Evolutionary conservation across 2,113 vertebrate genomes (phyloP).

Genomic region (Hyperopisus bebe): DNA sequence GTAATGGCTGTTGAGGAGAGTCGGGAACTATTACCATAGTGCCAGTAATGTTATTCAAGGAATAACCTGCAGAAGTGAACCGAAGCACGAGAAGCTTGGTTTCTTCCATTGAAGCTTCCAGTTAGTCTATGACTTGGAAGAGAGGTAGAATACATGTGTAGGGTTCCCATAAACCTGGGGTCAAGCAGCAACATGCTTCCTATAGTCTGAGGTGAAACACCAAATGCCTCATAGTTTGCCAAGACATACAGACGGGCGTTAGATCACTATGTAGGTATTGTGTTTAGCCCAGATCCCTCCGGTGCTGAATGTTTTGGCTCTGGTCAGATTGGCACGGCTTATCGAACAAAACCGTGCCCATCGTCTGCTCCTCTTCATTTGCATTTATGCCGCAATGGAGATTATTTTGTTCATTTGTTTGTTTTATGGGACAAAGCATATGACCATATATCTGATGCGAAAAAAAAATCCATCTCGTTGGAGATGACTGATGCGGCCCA

Average conservation of each 20-base stretch:
- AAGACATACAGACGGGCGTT: not conserved
- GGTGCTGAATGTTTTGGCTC: not conserved
- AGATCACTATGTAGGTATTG: not conserved
- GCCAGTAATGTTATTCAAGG: not conserved
- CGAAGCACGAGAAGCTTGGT: not conserved
- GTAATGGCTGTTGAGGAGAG: not conserved
- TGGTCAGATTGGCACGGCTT: not conserved
- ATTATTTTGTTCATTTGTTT: not conserved
- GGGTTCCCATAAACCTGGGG: not conserved
- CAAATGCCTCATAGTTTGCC: not conserved
- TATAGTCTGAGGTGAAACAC: not conserved
- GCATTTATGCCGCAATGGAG: not conserved
- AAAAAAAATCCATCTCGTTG: constrained; percentile 17
- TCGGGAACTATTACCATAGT: not conserved
- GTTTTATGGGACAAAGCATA: constrained; percentile 23
- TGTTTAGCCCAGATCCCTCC: not conserved
- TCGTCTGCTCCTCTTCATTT: not conserved
- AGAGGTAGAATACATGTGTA: not conserved
- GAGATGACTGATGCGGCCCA: constrained; percentile 41
- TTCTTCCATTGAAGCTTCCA: not conserved
- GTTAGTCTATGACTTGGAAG: not conserved
- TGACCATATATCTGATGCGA: constrained; percentile 29
- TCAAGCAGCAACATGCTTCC: not conserved
- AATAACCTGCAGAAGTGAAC: not conserved
- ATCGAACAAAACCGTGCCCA: not conserved